Evolutionary conservation across 2,888 invertebrate species (phyloP).

Genomic region (Apamea anceps): DNA sequence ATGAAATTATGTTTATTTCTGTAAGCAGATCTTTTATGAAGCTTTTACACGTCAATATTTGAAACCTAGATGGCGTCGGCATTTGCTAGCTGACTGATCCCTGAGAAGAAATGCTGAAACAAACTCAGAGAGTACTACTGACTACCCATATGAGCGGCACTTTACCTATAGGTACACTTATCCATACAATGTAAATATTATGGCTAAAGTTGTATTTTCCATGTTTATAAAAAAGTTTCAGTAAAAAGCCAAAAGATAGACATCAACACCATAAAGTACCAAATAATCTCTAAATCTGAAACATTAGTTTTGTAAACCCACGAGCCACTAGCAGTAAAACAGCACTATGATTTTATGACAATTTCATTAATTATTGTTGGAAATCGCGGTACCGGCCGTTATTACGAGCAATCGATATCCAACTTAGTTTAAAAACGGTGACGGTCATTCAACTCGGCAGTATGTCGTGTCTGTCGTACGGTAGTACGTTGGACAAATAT

Average conservation of each 20-base stretch:
- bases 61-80: too few relatives aligned
- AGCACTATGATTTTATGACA: background rate
- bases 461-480: slow-evolving; percentile 61
- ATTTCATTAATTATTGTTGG: slow-evolving; percentile 24
- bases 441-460: slow-evolving; percentile 70
- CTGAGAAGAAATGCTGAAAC: background rate
- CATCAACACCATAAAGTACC: background rate
- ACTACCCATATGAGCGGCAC: background rate
- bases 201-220: background rate
- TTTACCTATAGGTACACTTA: background rate
- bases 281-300: background rate
- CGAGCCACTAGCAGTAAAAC: background rate
- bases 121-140: background rate
- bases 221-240: background rate
- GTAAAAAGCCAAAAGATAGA: background rate
- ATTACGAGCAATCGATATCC: slow-evolving; percentile 66
- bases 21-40: background rate
- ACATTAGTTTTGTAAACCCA: background rate
- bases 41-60: too few relatives aligned
- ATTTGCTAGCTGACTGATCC: too few relatives aligned
- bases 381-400: slow-evolving; percentile 39
- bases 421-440: slow-evolving; percentile 62
- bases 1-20: background rate
- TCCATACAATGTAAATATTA: background rate
- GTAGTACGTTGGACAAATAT: slow-evolving; percentile 54